These are phyloP conservation scores for Microctonus brassicae DNA, from an alignment of 2,888 invertebrate species.

Conservation along the genomic window DNA sequence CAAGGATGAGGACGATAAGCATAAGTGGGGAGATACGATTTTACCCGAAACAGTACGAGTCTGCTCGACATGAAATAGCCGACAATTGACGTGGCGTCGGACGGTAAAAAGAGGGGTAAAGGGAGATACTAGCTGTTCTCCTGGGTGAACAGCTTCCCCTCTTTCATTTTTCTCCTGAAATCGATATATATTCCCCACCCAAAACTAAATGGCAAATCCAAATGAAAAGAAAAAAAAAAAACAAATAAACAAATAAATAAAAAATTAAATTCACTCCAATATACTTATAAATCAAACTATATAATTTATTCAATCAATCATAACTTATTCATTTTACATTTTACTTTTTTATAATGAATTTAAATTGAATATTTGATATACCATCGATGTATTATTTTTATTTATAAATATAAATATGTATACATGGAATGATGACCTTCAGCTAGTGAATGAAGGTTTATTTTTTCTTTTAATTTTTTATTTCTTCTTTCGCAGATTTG, in stretches of 20 bases:
- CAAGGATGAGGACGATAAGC: conserved; percentile 38
- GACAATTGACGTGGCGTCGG: conserved; percentile 61
- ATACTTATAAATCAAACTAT: background rate
- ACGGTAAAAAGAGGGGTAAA: conserved; percentile 46
- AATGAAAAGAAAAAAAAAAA: conserved; percentile 7
- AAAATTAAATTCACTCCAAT: too few relatives aligned
- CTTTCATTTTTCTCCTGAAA: conserved; percentile 62
- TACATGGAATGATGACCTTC: too few relatives aligned
- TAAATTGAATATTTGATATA: too few relatives aligned
- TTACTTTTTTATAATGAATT: too few relatives aligned
- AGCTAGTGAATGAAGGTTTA: too few relatives aligned
- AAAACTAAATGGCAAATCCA: conserved; percentile 18
- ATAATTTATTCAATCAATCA: background rate
- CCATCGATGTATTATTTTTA: too few relatives aligned
- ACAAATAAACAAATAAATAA: background rate
- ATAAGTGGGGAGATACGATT: conserved; percentile 49
- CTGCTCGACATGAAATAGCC: conserved; percentile 61
- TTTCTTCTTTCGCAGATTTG: too few relatives aligned
- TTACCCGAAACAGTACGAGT: conserved; percentile 52
- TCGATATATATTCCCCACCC: conserved; percentile 49
- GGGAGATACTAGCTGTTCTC: conserved; percentile 59
- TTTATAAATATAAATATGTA: too few relatives aligned
- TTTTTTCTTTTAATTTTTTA: background rate
- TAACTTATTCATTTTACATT: too few relatives aligned
- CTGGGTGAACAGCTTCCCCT: conserved; percentile 65